Evolutionary conservation across 2,888 invertebrate species (phyloP), one percentile per base, ranked within the genome.

Genomic region (Cheilosia vernalis): DNA sequence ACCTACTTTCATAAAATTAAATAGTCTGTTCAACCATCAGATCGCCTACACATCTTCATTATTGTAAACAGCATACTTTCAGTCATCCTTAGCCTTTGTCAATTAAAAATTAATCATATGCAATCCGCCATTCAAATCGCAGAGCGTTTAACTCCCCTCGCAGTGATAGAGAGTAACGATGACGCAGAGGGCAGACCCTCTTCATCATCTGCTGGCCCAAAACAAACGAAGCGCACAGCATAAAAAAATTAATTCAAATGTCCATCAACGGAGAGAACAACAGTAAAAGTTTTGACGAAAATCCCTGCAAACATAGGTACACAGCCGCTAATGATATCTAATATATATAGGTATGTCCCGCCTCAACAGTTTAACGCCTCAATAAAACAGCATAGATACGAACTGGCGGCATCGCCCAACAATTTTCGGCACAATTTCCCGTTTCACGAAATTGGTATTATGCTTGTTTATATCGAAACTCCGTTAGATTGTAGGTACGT

Each of bases 201-300:
- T 63, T 63, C 61, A 55, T 63, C 24, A 55, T 63, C 24, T 19
- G 10, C 37, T 27, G 49, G 27, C 3, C 24, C 17, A 51, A 49
- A 51, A 27, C 42, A 72, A 24, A 55, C 33, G 9, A 33, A 56
- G 9, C 40, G 13, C 17, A 33, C 21, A 9, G 33, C 55, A 64
- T 66, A 37, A 74, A 74, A 37, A 74, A 56, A 64, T 74, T 49
- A 56, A 64, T 74, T 74, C 56, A 64, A 74, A 74, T 58, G 56
- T 74, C 64, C 58, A 66, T 74, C 56, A 67, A 67, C 30, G 15
- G 30, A 7, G 13, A 56, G 49, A 56, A 49, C 49, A 56, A 66
- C 66, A 74, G 74, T 74, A 64, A 66, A 74, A 74, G 64, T 74
- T 49, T 66, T 49, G 56, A 66, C 47, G 10, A 55, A 49, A 49